A percentile compares a stretch with the other conserved stretches of the same genome.
phyloP scores from a whole-genome alignment of 2,888 invertebrate genomes.

The Schizaphis graminum region DNA sequence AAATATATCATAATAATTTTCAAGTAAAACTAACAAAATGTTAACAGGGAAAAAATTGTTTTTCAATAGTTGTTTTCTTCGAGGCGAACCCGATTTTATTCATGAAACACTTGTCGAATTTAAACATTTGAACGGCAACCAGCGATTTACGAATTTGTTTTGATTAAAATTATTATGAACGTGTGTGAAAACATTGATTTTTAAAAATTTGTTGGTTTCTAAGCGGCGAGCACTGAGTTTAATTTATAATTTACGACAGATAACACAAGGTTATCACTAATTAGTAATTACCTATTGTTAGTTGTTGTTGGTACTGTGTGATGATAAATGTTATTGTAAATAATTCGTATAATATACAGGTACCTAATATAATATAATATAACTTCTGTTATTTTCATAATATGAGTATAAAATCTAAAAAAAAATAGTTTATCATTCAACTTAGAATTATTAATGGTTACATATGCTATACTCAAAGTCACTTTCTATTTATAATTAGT shows the following conservation, averaged over 20 bases:
- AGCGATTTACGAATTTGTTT: background rate
- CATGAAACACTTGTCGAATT: background rate
- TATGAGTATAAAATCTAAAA: background rate
- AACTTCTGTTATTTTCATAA: background rate
- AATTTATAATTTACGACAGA: constrained; percentile 20
- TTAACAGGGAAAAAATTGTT: background rate
- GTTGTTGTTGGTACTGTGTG: background rate
- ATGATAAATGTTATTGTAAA: constrained; percentile 10
- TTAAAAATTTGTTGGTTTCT: background rate
- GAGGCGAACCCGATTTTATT: background rate
- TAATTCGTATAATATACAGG: background rate
- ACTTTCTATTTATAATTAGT: background rate
- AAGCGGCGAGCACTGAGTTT: background rate
- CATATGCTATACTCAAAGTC: background rate
- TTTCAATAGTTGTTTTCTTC: background rate
- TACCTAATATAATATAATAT: background rate
- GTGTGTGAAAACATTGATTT: background rate
- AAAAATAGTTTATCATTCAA: background rate
- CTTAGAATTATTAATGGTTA: background rate
- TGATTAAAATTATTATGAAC: background rate
- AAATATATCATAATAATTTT: background rate
- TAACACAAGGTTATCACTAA: constrained; percentile 29
- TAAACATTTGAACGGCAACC: background rate
- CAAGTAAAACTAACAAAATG: background rate
- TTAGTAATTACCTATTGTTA: constrained; percentile 35